Evolutionary conservation across 2,113 vertebrate genomes (phyloP).

Genomic region (Brachypodius melanocephalos): DNA sequence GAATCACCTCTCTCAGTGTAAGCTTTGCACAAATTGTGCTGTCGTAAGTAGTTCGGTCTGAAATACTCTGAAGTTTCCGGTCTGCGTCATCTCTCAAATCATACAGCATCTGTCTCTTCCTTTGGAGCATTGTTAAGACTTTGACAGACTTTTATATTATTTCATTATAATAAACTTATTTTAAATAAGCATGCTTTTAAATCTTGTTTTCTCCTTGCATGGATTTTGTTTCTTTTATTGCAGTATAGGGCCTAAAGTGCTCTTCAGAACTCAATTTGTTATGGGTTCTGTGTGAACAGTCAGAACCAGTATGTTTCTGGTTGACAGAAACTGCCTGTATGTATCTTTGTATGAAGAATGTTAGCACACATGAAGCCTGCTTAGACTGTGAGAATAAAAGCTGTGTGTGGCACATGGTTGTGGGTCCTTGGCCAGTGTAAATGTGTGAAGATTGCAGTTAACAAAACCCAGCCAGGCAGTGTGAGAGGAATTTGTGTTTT

Average conservation of each 20-base stretch:
- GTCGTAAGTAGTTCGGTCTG: not conserved
- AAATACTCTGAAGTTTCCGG: constrained; percentile 11
- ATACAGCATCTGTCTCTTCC: constrained; percentile 12
- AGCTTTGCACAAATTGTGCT: not conserved
- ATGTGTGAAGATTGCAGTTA: not conserved
- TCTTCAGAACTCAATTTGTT: constrained; percentile 16
- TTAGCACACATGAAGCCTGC: not conserved
- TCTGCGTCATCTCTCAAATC: constrained; percentile 17
- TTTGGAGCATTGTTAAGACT: constrained; percentile 60
- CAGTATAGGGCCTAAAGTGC: not conserved
- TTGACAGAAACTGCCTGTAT: constrained; percentile 22
- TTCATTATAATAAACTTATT: constrained; percentile 79
- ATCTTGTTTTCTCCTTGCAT: constrained; percentile 6
- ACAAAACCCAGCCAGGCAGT: not conserved
- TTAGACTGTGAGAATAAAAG: constrained; percentile 12
- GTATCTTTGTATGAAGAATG: constrained; percentile 38
- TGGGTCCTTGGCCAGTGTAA: not conserved
- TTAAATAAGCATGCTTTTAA: constrained; percentile 66
- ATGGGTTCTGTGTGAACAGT: constrained; percentile 20
- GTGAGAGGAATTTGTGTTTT: not conserved
- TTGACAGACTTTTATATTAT: constrained; percentile 71
- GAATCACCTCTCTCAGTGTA: not conserved
- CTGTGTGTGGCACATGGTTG: not conserved
- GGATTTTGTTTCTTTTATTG: not conserved
- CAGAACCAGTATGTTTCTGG: not conserved